A percentile compares a stretch with the other conserved stretches of the same genome.
phyloP scores from a whole-genome alignment of 2,797 vertebrate species.

The Salarias fasciatus region DNA sequence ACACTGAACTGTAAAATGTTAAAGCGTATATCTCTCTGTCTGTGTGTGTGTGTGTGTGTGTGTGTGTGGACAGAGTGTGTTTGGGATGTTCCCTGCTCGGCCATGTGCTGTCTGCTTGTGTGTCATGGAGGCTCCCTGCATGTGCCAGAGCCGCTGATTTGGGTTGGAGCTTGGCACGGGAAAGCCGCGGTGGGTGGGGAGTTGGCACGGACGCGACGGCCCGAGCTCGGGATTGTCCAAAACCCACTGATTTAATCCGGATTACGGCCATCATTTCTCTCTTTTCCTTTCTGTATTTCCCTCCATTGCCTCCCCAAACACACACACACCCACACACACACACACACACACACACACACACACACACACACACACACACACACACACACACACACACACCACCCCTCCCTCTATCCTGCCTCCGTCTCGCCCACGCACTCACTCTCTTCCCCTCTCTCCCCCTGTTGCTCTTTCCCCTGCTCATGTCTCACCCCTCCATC shows the following conservation, averaged over 20 bases:
- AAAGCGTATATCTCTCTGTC: no score
- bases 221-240: slow-evolving; percentile 77
- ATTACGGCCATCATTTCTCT: slow-evolving; percentile 74
- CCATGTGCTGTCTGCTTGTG: slow-evolving; percentile 59
- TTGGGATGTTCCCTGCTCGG: slow-evolving; percentile 45
- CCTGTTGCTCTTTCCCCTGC: slow-evolving; percentile 55
- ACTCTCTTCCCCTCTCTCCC: slow-evolving; percentile 26
- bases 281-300: slow-evolving; percentile 38
- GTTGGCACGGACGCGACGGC: slow-evolving; percentile 45
- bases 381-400: no score
- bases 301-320: slow-evolving; percentile 37
- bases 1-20: neutral
- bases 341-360: no score
- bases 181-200: slow-evolving; percentile 48
- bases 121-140: slow-evolving; percentile 70
- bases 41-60: no score
- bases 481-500: slow-evolving; percentile 36
- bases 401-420: no score
- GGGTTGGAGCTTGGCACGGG: slow-evolving; percentile 60
- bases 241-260: slow-evolving; percentile 78
- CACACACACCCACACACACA: no score
- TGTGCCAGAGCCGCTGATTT: slow-evolving; percentile 70
- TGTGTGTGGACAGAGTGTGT: no score
- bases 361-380: no score
- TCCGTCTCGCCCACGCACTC: slow-evolving; percentile 26